Base-by-base conservation (phyloP, 1,140 invertebrate genomes). In the Solenopsis invicta region DNA sequence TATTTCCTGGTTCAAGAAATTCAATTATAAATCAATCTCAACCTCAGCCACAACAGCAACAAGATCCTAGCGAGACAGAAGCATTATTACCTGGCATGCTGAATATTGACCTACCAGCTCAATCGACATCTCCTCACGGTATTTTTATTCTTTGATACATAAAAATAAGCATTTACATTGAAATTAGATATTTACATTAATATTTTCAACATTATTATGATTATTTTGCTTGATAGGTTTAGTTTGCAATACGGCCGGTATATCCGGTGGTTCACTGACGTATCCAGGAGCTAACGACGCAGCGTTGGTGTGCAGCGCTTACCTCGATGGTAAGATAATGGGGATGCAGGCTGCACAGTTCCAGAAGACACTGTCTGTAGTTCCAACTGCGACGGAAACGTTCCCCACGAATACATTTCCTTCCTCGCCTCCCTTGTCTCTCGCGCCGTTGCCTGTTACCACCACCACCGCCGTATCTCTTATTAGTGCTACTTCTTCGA, bases 1-100 rank as follows among this genome's bases (percentile, higher is more conserved):
- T 96, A 87, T 96, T 96, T 85, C 86, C 95, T 16, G 93, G 88
- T 72, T 84, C 91, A n/a, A 78, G 88, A 21, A 91, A 86, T 84
- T 52, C 89, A 10, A 84, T 89, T 6, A 48, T 86, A 37, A 72
- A 62, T 67, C 93, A 71, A 89, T 86, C 71, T 54, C 87, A 54
- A 29, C 92, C 54, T 64, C 67, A 93, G 72, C 62, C 93, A 81
- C 93, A 93, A 75, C 94, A 91, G 72, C 92, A 86, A 16, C 71
- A 93, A 64, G 93, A 94, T 56, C 85, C 87, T 24, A 90, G 85
- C 21, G 94, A 94, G 85, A 74, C 93, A 8, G 93, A 94, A 54
- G 67, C 91, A 50, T 87, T 95, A 82, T 89, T 95, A 74, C 93
- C 95, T 72, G 93, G 91, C 72, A 91, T 94, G 78, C 76, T 95